A percentile compares a stretch with the other conserved stretches of the same genome.
Conservation (phyloP, 1,140 invertebrate genomes). For the Trichoplusia ni region DNA sequence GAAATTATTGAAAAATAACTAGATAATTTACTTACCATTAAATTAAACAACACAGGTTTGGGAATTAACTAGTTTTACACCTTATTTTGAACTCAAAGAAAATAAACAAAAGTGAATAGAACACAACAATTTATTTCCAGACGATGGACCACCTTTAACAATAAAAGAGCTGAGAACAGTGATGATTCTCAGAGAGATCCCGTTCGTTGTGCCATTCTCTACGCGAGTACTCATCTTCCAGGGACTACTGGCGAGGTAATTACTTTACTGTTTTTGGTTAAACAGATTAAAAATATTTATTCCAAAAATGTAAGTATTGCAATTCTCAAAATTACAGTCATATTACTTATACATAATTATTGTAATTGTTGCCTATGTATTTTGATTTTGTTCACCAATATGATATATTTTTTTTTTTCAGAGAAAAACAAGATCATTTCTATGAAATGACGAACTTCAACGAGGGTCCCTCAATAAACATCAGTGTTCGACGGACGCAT, state of each 20-base stretch:
- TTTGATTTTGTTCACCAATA: not conserved
- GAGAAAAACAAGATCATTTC: slow-evolving; percentile 89
- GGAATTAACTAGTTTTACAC: too few species aligned
- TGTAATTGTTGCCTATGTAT: slow-evolving; percentile 5
- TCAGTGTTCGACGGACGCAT: slow-evolving; percentile 93
- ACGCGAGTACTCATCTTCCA: slow-evolving; percentile 94
- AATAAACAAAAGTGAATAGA: too few species aligned
- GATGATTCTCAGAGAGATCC: slow-evolving; percentile 94
- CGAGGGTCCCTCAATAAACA: slow-evolving; percentile 88
- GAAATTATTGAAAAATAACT: too few species aligned
- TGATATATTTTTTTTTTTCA: slow-evolving; percentile 66
- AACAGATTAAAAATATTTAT: too few species aligned
- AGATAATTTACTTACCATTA: too few species aligned
- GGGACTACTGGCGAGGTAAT: slow-evolving; percentile 83
- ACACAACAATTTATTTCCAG: too few species aligned
- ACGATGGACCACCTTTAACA: slow-evolving; percentile 90
- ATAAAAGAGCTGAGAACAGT: slow-evolving; percentile 94
- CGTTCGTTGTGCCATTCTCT: slow-evolving; percentile 95
- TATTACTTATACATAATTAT: too few species aligned
- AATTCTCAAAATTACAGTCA: too few species aligned
- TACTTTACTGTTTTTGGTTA: too few species aligned
- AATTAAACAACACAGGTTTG: too few species aligned
- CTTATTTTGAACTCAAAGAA: too few species aligned
- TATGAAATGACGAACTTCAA: slow-evolving; percentile 88
- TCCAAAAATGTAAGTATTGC: not conserved